Evolutionary conservation across 2,113 vertebrate genomes (phyloP).

Genomic region (Cettia cetti): DNA sequence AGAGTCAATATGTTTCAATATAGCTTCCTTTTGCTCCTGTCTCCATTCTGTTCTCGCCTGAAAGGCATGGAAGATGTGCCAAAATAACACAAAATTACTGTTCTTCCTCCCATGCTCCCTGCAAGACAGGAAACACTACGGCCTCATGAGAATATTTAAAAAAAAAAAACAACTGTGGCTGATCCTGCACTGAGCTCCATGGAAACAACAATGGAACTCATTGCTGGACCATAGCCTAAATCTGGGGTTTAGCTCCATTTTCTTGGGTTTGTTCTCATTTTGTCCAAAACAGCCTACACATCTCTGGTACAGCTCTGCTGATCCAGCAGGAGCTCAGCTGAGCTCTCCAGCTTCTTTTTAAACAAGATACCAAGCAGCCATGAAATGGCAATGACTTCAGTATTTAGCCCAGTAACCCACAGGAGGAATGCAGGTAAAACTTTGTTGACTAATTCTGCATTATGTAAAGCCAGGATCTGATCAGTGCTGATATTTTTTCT

Average conservation of each 20-base stretch:
- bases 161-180: neutral
- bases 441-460: conserved; percentile 10
- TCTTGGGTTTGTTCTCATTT: neutral
- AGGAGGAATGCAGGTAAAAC: conserved; percentile 39
- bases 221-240: neutral
- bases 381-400: conserved; percentile 44
- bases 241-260: neutral
- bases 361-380: neutral
- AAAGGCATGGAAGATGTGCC: neutral
- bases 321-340: neutral
- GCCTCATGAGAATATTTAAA: neutral
- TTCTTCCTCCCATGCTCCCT: conserved; percentile 7
- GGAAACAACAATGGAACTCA: conserved; percentile 46
- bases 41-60: neutral
- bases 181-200: neutral
- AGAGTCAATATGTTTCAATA: neutral
- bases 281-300: neutral
- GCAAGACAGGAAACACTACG: neutral
- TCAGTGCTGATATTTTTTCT: neutral
- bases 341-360: neutral
- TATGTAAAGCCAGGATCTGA: conserved; percentile 49
- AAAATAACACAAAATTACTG: neutral
- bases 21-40: neutral
- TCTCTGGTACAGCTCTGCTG: neutral
- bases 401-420: conserved; percentile 4